A percentile compares a stretch with the other conserved stretches of the same genome.
phyloP scores from a whole-genome alignment of 2,797 vertebrate genomes.

The Acanthopagrus latus region DNA sequence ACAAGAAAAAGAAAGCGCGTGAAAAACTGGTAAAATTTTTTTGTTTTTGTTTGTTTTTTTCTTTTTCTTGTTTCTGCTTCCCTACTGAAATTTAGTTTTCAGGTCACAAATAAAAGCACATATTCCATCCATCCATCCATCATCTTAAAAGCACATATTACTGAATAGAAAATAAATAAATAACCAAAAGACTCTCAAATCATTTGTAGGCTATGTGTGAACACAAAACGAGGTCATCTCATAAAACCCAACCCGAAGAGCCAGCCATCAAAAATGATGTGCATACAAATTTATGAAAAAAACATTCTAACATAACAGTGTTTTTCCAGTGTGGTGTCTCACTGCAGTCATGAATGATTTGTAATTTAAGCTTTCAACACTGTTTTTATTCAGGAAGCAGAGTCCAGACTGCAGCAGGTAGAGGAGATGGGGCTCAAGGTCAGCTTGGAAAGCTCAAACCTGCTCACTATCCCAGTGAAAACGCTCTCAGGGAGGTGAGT shows the following conservation, averaged over 20 bases:
- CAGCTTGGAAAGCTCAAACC: slow-evolving; percentile 85
- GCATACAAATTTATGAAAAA: not conserved
- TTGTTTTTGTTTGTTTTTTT: not conserved
- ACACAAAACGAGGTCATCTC: not conserved
- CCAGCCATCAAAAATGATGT: not conserved
- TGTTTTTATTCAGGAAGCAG: slow-evolving; percentile 86
- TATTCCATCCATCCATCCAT: too few relatives aligned
- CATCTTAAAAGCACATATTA: too few relatives aligned
- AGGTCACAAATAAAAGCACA: too few relatives aligned
- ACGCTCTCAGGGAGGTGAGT: slow-evolving; percentile 90
- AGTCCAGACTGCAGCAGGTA: slow-evolving; percentile 86
- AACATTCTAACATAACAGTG: not conserved
- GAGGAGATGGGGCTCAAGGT: slow-evolving; percentile 83
- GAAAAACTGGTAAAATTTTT: slow-evolving; percentile 74
- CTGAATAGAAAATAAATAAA: too few relatives aligned
- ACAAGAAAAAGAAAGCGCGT: slow-evolving; percentile 90
- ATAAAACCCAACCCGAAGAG: not conserved
- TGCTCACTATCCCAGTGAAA: slow-evolving; percentile 90
- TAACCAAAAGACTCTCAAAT: too few relatives aligned
- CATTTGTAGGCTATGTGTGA: not conserved
- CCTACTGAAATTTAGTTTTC: too few relatives aligned
- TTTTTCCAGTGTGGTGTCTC: not conserved
- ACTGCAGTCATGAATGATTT: not conserved
- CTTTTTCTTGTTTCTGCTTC: not conserved
- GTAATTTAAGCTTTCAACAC: slow-evolving; percentile 3